A percentile compares a stretch with the other conserved stretches of the same genome.
Evolutionary conservation across 2,888 invertebrate genomes (phyloP).

Genomic region (Plagodis dolabraria): DNA sequence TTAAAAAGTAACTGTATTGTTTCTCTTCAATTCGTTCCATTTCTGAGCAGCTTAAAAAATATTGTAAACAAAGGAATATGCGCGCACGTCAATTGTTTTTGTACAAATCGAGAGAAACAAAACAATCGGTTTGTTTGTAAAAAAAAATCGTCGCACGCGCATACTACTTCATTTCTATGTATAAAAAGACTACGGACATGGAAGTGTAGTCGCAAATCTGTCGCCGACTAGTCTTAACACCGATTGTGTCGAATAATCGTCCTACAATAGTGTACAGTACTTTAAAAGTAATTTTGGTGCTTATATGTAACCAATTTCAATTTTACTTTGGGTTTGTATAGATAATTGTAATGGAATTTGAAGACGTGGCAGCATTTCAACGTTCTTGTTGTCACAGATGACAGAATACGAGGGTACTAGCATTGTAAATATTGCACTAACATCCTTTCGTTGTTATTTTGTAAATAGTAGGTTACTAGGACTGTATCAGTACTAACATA

Average conservation of each 20-base stretch:
- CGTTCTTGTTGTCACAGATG: no score
- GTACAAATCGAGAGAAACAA: not conserved
- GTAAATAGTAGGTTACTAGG: no score
- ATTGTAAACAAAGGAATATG: conserved; percentile 7
- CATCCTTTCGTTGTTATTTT: no score
- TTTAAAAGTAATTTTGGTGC: not conserved
- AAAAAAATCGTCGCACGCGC: conserved; percentile 8
- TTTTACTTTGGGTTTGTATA: no score
- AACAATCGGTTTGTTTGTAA: not conserved
- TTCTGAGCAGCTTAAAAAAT: not conserved
- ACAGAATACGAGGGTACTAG: no score
- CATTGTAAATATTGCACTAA: no score
- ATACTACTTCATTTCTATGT: conserved; percentile 12
- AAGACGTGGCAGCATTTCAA: no score
- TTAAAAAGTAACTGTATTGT: not conserved
- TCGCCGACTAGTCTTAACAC: conserved; percentile 34
- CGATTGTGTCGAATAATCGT: conserved; percentile 13
- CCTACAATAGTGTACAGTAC: conserved; percentile 1
- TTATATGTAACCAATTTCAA: no score
- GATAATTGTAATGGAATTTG: no score
- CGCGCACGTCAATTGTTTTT: conserved; percentile 1
- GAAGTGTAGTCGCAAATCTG: conserved; percentile 29
- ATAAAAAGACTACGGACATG: conserved; percentile 19
- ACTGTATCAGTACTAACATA: no score
- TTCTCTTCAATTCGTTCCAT: not conserved